Conservation (phyloP, 1,140 invertebrate species). For the Brachionus asplanchnoidis region DNA sequence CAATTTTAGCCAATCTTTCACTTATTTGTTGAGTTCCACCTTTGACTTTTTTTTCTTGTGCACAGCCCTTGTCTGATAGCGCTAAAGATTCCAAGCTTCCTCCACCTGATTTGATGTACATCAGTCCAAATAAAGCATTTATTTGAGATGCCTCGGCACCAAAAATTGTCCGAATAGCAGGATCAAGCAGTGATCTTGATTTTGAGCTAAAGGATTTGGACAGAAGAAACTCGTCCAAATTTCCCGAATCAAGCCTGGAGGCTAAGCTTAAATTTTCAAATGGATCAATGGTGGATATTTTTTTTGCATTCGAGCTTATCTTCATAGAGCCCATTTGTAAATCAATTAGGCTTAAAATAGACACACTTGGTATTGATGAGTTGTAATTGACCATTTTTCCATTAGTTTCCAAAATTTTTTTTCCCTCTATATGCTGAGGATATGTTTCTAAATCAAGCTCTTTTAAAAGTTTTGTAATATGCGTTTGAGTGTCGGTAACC, state of each 20-base stretch:
- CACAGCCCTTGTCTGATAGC: conserved; percentile 44
- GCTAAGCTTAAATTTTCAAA: not conserved
- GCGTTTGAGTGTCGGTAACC: conserved; percentile 50
- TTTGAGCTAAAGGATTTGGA: conserved; percentile 49
- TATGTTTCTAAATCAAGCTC: conserved; percentile 51
- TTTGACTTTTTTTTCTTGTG: conserved; percentile 18
- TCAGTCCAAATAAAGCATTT: conserved; percentile 55
- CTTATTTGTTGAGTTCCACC: conserved; percentile 58
- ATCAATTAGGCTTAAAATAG: conserved; percentile 46
- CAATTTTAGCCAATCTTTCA: conserved; percentile 44
- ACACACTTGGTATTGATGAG: conserved; percentile 52
- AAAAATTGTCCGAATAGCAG: conserved; percentile 48
- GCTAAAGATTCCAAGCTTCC: conserved; percentile 50
- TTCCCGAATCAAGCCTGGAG: not conserved
- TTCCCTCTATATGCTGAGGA: conserved; percentile 51
- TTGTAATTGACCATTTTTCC: conserved; percentile 47
- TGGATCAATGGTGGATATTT: conserved; percentile 4
- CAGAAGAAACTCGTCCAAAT: not conserved
- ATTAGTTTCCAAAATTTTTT: conserved; percentile 51
- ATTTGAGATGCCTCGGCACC: conserved; percentile 53
- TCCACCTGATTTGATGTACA: conserved; percentile 53
- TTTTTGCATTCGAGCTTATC: not conserved
- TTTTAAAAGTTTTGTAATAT: conserved; percentile 50
- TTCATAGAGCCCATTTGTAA: not conserved
- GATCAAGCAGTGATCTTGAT: conserved; percentile 48